phyloP scores from a whole-genome alignment of 2,888 invertebrate genomes.

The Polymixis flavicincta region DNA sequence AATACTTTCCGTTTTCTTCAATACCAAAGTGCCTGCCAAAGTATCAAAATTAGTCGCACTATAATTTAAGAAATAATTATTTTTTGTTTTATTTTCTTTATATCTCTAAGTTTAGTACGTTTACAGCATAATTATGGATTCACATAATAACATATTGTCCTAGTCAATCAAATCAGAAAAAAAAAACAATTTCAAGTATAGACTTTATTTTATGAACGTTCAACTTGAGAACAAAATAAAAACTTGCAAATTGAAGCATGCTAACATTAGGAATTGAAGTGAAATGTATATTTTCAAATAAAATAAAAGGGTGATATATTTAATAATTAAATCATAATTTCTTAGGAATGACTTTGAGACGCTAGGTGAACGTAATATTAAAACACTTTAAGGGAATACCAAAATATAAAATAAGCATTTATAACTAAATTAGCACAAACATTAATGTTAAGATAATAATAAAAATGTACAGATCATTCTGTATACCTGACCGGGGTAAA shows the following conservation, averaged over 20 bases:
- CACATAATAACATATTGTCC: background rate
- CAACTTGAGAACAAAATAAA: background rate
- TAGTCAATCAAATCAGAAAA: constrained; percentile 4
- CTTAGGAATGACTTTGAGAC: constrained; percentile 53
- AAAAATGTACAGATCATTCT: constrained; percentile 40
- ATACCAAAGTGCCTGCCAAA: constrained; percentile 85
- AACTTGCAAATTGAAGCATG: constrained; percentile 24
- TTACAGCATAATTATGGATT: background rate
- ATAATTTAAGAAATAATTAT: constrained; percentile 28
- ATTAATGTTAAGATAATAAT: constrained; percentile 16
- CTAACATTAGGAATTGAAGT: constrained; percentile 46
- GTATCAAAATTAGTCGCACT: constrained; percentile 57
- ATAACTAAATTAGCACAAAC: constrained; percentile 51
- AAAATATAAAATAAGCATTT: constrained; percentile 40
- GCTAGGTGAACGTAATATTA: constrained; percentile 33
- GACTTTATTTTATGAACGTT: background rate
- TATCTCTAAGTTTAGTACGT: background rate
- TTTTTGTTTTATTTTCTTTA: background rate
- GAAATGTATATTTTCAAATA: constrained; percentile 61
- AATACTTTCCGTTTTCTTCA: constrained; percentile 65
- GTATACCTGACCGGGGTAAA: background rate
- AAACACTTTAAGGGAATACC: constrained; percentile 23
- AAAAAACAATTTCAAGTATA: background rate
- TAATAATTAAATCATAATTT: constrained; percentile 60
- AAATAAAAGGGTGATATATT: constrained; percentile 62